Base-by-base conservation (phyloP, 2,888 invertebrate species). In the Phalangium opilio region DNA sequence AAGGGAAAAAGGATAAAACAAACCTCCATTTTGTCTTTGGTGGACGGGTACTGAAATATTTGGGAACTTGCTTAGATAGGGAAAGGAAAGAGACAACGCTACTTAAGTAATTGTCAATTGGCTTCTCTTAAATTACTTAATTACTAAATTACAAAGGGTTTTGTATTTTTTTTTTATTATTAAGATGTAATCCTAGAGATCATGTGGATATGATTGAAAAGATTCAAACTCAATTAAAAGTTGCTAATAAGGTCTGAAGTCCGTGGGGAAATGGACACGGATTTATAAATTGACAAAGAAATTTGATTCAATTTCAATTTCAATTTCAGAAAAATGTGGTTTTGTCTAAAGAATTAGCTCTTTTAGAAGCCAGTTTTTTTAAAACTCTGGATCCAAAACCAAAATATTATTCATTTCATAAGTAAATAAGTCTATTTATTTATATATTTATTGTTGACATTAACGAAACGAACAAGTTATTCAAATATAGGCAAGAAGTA, bases 191-290 rank as follows among this genome's bases (percentile, higher is more conserved):
- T 44, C 75, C 83, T 32, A 66, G 67, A 1, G 74, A 76, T 58
- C 84, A 85, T 61, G 71, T 74, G 50, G 78, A 80, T 27, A 64
- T 85, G 34, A 74, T 83, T 1, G 76, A 79, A 51, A 86, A 84
- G 66, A 64, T 83, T 4, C 78, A 81, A 59, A 78, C 75, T 57
- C 77, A 77, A 56, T 61, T 74, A 0, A 84, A 81, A 69, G 50
- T 66, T 1, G 54, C 73, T 0, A 76, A 73, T 48, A 84, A 83
- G 64, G 69, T 69, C 55, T 42, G 34, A n/a, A n/a, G n/a, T n/a
- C n/a, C n/a, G n/a, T n/a, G 27, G 27, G 27, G 27, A 27, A 7
- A 27, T 27, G 8, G 4, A 27, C 8, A 27, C 8, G 5, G 8
- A 27, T 27, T 27, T 27, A 27, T 4, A 27, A 27, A 8, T 27